Evolutionary conservation across 2,797 vertebrate species (phyloP).

Genomic region (Pelodytes ibericus): DNA sequence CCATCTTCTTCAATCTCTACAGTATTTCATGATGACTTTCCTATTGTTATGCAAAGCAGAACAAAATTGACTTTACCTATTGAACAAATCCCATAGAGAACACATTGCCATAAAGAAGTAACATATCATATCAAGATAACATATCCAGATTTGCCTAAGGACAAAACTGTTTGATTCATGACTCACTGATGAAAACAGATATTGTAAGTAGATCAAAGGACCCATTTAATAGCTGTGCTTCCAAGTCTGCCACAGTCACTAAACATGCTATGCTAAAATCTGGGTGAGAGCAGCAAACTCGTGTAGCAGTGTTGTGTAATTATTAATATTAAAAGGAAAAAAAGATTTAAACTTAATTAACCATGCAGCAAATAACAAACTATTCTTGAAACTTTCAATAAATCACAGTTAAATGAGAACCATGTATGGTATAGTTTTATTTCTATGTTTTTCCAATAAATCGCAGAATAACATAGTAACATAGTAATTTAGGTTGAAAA

Average conservation of each 20-base stretch:
- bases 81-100: conserved; percentile 5
- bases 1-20: not conserved
- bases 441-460: no score
- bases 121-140: conserved; percentile 38
- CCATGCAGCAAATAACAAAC: no score
- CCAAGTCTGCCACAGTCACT: conserved; percentile 35
- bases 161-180: conserved; percentile 20
- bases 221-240: conserved; percentile 20
- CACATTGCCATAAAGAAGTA: conserved; percentile 23
- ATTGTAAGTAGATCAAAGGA: conserved; percentile 43
- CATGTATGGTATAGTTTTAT: no score
- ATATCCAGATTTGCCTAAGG: conserved; percentile 37
- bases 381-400: no score
- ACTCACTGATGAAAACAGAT: conserved; percentile 40
- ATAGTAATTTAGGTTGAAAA: no score
- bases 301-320: no score
- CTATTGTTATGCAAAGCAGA: not conserved
- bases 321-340: no score
- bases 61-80: conserved; percentile 12
- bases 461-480: no score
- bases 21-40: not conserved
- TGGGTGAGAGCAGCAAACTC: conserved; percentile 15
- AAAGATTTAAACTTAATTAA: no score
- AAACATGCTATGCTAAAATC: not conserved
- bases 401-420: no score